Evolutionary conservation across 2,797 vertebrate genomes (phyloP), one percentile per base, ranked within the genome.

Genomic region (Leptodactylus fallax): DNA sequence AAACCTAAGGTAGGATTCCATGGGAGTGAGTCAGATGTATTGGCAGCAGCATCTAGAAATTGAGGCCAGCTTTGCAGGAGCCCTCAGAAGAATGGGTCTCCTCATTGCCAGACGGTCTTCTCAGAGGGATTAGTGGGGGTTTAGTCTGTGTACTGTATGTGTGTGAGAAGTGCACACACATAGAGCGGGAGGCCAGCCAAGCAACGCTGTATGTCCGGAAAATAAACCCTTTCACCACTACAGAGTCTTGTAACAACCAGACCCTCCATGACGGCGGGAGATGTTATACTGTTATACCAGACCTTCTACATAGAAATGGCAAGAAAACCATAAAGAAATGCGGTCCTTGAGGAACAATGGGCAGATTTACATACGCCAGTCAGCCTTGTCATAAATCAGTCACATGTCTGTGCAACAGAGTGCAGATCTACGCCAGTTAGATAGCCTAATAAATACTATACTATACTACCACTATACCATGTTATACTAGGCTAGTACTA

Each of bases 1-100:
- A 93, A 94, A 83, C 93, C 94, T 93, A 96, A 97, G 96, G 95
- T 97, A 95, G 95, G 94, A 97, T 97, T 97, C 96, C 96, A 95
- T 96, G 96, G 96, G 93, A 94, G 93, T 95, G 94, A 96, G 94
- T 96, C 96, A 96, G 94, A 94, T 94, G 94, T 95, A 95, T 94
- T 96, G 95, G 95, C 95, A 95, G 92, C 80, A 63, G 93, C 90
- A 89, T 90, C 89, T n/a, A 90, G 93, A 94, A 95, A 94, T 93
- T 91, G 87, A 93, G 94, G 94, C 95, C 93, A 95, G 93, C 93
- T 92, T 93, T 49, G 78, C 91, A 92, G 89, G 90, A 92, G 88
- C 91, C 90, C 65, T 84, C 74, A 92, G 90, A 90, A 91, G 90
- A 91, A 88, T 87, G 78, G 90, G 79, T 90, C 90, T 85, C 90